These are phyloP conservation scores for Lasioglossum pauxillum DNA, from an alignment of 2,888 invertebrate species.

Conservation along the genomic window DNA sequence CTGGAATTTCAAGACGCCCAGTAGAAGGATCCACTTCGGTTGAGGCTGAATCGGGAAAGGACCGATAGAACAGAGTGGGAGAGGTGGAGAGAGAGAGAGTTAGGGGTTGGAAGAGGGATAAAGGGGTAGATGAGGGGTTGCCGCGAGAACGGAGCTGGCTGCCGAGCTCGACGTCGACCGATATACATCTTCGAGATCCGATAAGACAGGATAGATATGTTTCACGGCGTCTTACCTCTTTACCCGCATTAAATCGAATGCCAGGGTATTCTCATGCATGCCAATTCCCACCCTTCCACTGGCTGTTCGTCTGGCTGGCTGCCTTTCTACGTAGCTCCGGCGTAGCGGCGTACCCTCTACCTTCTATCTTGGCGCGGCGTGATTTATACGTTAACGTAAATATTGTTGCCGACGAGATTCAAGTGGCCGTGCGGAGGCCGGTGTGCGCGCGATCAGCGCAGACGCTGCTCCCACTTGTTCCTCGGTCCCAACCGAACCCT, in stretches of 20 bases:
- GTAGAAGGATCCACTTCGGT: constrained; percentile 61
- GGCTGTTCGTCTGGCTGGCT: constrained; percentile 33
- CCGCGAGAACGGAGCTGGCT: constrained; percentile 46
- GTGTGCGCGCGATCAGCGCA: constrained; percentile 62
- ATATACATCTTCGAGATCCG: constrained; percentile 82
- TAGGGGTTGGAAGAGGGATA: background rate
- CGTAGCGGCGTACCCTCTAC: constrained; percentile 22
- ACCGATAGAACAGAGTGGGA: constrained; percentile 48
- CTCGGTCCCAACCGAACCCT: constrained; percentile 29
- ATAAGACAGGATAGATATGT: constrained; percentile 83
- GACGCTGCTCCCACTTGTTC: constrained; percentile 62
- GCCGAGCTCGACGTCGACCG: constrained; percentile 65
- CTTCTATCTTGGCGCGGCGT: constrained; percentile 63
- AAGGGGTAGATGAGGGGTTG: constrained; percentile 20
- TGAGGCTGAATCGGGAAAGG: constrained; percentile 59
- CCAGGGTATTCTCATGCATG: constrained; percentile 83
- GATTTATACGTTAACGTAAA: constrained; percentile 83
- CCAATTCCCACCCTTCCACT: constrained; percentile 77
- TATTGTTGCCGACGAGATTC: constrained; percentile 76
- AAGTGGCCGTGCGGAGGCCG: constrained; percentile 50
- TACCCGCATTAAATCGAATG: constrained; percentile 83
- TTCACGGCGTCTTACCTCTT: constrained; percentile 81
- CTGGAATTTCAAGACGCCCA: constrained; percentile 30
- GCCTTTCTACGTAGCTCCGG: constrained; percentile 35
- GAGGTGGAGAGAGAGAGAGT: constrained; percentile 37